Base-by-base conservation (phyloP, 2,113 vertebrate genomes). In the Solenodon paradoxus region DNA sequence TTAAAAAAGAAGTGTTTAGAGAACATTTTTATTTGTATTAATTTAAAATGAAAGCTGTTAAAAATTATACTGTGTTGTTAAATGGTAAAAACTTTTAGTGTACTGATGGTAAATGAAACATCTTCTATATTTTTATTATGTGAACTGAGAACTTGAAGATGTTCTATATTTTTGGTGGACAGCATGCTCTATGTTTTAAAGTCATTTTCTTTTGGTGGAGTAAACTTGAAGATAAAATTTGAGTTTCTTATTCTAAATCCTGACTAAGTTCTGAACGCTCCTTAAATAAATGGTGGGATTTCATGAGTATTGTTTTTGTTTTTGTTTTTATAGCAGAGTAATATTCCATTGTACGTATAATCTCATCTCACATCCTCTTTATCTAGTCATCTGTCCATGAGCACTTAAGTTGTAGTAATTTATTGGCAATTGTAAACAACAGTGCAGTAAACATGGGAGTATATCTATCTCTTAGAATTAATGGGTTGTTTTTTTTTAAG, bases 141-240 rank as follows among this genome's bases (percentile, higher is more conserved):
- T 84, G 64, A 95, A n/a, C 38, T 80, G 30, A 84, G 38, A 90
- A 79, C 11, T 83, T 51, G 38, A 17, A 45, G 68, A 19, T 49
- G 11, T 47, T 30, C 40, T 78, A 57, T 42, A 45, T 79, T 84
- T 93, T 9, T 84, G 32, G 42, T 51, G 83, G 66, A 83, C 75
- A 83, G n/a, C 79, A 75, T 5, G 26, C 3, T 53, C 3, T 86
- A 30, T 40, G 92, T 9, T 96, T 85, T 49, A 90, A 69, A 92
- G 32, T 75, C 20, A 80, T 69, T 97, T 94, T 82, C 68, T 96
- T 95, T 51, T 63, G 81, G 55, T 95, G 74, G 55, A 69, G 72
- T 93, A 80, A 95, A 88, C 22, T 66, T 80, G 57, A 45, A 0
- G 9, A 49, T 51, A 38, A 40, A 96, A 94, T 94, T 78, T 69